Evolutionary conservation across 2,888 invertebrate genomes (phyloP), one percentile per base, ranked within the genome.

Genomic region (Drosophila mettleri): DNA sequence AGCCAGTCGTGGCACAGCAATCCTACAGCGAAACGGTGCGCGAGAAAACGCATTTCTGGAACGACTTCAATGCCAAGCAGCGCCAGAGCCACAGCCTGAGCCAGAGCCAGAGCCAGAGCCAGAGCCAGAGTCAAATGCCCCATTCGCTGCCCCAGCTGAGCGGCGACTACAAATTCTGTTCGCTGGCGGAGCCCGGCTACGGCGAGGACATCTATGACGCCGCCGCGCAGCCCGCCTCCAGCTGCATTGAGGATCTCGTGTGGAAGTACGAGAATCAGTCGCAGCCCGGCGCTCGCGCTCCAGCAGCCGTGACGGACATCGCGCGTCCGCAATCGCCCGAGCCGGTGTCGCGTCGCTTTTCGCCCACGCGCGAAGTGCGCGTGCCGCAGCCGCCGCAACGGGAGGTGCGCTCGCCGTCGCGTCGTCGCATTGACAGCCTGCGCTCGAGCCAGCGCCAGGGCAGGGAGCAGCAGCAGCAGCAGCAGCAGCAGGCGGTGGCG

Each of bases 31-130:
- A 94, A 2, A 94, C 94, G 54, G 95, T 96, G 18, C 92, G 94
- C 51, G 95, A 96, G 88, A 95, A 95, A 89, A 95, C 95, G 0
- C 94, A 93, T 89, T 94, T 95, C 86, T 95, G 96, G 88, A 95
- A 95, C 76, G 88, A 86, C 10, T 89, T 78, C 60, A 90, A 90
- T 48, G 69, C 79, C 52, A 81, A 66, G 91, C 91, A 31, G 94
- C 94, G 9, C 92, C 94, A 5, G 88, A 95, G 18, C 45, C 45
- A 27, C 5, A 9, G 29, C 29, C 91, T 29, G 94, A 94, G 8
- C 92, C 94, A 5, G 88, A 95, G 8, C 51, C 51, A 5, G 88
- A 95, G 18, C 45, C 45, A 27, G 10, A 9, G 29, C 29, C 91
- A 31, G 94, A 94, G 8, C 92, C 94, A 5, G 88, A 95, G 8